Evolutionary conservation across 2,797 vertebrate species (phyloP), one percentile per base, ranked within the genome.

Genomic region (Sparidentex hasta): DNA sequence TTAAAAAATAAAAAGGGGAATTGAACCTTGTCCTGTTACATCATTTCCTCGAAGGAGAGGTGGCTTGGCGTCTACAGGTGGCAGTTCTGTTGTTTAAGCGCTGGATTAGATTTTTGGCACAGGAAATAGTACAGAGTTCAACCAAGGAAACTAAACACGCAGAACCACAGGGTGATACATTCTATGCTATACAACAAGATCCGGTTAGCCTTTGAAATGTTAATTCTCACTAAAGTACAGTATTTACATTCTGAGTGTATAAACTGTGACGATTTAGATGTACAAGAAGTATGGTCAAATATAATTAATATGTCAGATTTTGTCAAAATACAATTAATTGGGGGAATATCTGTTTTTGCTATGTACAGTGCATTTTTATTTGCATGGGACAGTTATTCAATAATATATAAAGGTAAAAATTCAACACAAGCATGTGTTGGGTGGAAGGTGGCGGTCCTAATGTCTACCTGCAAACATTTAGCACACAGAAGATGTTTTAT

Each of bases 231-330:
- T 80, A 62, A 87, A 85, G 56, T 87, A 89, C 81, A 90, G 75
- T 94, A 94, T 94, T 91, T 93, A 95, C 92, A 95, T 65, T 87
- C 78, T 78, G 59, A 89, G 29, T 74, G 73, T 65, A 87, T 52
- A 87, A 75, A 86, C 80, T 78, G 71, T 65, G 70, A 75, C 21
- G 50, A 71, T 83, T 83, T 78, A 59, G 54, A 81, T 74, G 25
- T 64, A 51, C 55, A 74, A 70, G 65, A 86, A 64, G 63, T 27
- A 23, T 55, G 23, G 14, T 74, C 16, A 69, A 70, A 20, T 68
- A 71, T 76, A 55, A 77, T 85, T 74, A 41, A 21, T 67, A 41
- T 62, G 50, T 84, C 21, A 50, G 21, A 59, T 65, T 71, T 65
- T 76, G 64, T 69, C 70, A 56, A 70, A 84, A 74, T 63, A 61